These are phyloP conservation scores for Sinelater perroti DNA, from an alignment of 2,888 invertebrate species.

Conservation along the genomic window DNA sequence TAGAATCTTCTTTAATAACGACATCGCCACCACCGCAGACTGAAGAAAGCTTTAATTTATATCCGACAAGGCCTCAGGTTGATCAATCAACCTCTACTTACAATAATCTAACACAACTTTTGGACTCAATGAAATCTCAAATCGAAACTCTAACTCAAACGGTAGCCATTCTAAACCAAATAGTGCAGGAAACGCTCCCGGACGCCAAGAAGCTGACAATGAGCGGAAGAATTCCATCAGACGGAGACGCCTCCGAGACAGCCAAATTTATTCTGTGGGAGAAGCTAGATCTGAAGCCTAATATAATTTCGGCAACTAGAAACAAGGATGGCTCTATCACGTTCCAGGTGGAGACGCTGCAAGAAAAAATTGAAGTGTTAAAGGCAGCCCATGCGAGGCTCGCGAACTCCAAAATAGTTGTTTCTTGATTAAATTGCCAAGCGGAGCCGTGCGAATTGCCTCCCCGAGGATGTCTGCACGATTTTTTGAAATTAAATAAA, in stretches of 20 bases:
- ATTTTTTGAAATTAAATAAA: no score
- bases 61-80: no score
- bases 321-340: conserved; percentile 46
- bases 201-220: conserved; percentile 39
- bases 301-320: conserved; percentile 42
- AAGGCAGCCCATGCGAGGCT: background rate
- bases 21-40: background rate
- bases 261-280: conserved; percentile 46
- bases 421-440: background rate
- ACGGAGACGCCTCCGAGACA: conserved; percentile 36
- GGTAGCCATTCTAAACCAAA: conserved; percentile 25
- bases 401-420: background rate
- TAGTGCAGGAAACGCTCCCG: conserved; percentile 40
- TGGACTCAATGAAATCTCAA: no score
- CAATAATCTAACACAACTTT: no score
- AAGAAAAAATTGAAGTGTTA: conserved; percentile 33
- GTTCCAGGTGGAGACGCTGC: conserved; percentile 46
- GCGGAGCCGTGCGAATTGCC: no score
- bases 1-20: no score
- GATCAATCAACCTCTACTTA: no score
- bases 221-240: conserved; percentile 41
- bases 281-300: conserved; percentile 45
- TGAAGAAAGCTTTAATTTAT: no score
- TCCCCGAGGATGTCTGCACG: no score
- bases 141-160: background rate